Evolutionary conservation across 2,797 vertebrate genomes (phyloP), one percentile per base, ranked within the genome.

Genomic region (Tapera naevia): DNA sequence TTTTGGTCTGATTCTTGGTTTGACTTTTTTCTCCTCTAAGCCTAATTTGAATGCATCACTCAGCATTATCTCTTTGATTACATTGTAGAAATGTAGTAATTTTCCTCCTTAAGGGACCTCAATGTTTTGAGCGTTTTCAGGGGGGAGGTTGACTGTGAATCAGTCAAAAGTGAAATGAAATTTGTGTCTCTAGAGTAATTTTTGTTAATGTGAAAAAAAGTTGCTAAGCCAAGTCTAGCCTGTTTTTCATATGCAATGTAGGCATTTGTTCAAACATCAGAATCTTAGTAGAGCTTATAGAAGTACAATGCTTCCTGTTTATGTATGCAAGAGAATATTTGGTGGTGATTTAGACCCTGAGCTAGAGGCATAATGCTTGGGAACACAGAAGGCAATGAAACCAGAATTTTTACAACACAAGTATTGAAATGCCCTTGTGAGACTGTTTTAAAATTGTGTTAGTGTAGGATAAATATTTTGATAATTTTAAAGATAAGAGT

Each of bases 71-170:
- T 82, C 46, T 45, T 81, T n/a, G 27, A 11, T 58, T 78, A 48
- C 46, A n/a, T 80, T 3, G 2, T 33, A 70, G 43, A 58, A 79
- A 84, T 80, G 13, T 8, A 58, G 13, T 45, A 48, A 50, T 64
- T 79, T 46, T 88, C 11, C 28, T 57, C 41, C 86, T 50, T 43
- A 88, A 54, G 32, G 13, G 16, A 78, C 27, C 5, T 80, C 61
- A 30, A 0, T 45, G 1, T 1, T 72, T 72, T 54, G 18, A 53
- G 7, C 41, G 22, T 14, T 41, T 69, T 18, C 70, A 12, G 5
- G 8, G 11, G 0, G 39, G 41, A 41, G 41, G 41, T 14, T 81
- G 24, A 39, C 33, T 88, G 23, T 54, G 4, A 53, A 33, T 35
- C 23, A 4, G 22, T 82, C 48, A 81, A 46, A 86, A 82, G 23